Percentiles rank a stretch among this genome's conserved stretches.
These are phyloP conservation scores for Protomyctophum bolini DNA, from an alignment of 2,113 vertebrate genomes.

Conservation along the genomic window DNA sequence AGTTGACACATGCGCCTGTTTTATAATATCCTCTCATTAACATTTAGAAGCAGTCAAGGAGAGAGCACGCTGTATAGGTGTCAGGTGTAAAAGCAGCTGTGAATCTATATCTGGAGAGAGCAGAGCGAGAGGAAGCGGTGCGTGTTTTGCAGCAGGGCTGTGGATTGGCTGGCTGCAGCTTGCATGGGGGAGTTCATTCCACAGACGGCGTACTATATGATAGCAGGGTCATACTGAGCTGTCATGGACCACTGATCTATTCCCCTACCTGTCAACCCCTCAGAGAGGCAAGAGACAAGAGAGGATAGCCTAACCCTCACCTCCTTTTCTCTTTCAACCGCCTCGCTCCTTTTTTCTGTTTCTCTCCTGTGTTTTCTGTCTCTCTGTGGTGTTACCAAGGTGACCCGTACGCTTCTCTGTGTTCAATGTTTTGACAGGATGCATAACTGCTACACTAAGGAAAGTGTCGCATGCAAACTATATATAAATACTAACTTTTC, in stretches of 20 bases:
- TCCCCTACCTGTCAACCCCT: conserved; percentile 80
- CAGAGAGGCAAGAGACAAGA: conserved; percentile 68
- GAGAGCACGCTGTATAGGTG: conserved; percentile 38
- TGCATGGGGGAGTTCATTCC: conserved; percentile 63
- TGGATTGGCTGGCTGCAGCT: conserved; percentile 53
- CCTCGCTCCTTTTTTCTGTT: conserved; percentile 7
- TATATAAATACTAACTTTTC: too few relatives aligned
- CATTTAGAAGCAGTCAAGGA: conserved; percentile 69
- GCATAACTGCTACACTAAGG: conserved; percentile 40
- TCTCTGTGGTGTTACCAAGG: conserved; percentile 21
- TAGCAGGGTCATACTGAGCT: conserved; percentile 76
- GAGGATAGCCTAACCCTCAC: conserved; percentile 59
- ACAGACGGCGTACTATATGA: conserved; percentile 61
- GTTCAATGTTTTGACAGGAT: conserved; percentile 45
- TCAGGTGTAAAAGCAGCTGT: conserved; percentile 50
- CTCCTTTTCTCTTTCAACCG: conserved; percentile 19
- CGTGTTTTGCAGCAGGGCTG: conserved; percentile 51
- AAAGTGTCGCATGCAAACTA: conserved; percentile 5
- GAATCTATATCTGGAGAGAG: conserved; percentile 43
- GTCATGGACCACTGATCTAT: conserved; percentile 81
- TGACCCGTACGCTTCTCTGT: conserved; percentile 24
- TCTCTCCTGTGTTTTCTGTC: background rate
- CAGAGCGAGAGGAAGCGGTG: conserved; percentile 38
- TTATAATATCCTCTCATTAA: conserved; percentile 65
- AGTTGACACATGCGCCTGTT: conserved; percentile 44